These are phyloP conservation scores for Cuniculus paca DNA, from an alignment of 2,797 vertebrate species.

Conservation along the genomic window DNA sequence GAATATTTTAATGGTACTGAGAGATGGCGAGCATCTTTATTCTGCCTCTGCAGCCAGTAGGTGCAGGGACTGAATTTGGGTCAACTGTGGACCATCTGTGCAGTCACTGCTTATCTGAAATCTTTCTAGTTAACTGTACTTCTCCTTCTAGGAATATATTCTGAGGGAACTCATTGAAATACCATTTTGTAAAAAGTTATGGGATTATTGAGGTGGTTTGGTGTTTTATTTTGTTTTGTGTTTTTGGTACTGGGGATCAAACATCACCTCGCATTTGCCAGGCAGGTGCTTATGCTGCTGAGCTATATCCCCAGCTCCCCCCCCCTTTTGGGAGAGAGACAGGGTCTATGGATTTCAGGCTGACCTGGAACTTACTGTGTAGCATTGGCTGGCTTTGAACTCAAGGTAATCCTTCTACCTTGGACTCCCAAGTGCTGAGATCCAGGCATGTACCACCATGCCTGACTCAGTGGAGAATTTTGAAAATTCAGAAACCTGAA, in stretches of 20 bases:
- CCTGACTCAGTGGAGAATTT: not conserved
- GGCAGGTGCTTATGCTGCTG: too few relatives aligned
- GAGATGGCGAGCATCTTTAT: not conserved
- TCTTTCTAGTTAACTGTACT: not conserved
- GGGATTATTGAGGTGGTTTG: not conserved
- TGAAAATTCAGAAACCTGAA: constrained; percentile 34
- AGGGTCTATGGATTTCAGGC: not conserved
- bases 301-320: too few relatives aligned
- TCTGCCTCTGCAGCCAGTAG: not conserved
- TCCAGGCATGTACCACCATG: not conserved
- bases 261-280: too few relatives aligned
- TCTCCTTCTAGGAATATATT: not conserved
- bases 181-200: not conserved
- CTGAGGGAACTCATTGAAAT: not conserved
- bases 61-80: not conserved
- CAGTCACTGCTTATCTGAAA: not conserved
- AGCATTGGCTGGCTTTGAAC: not conserved
- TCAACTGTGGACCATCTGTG: not conserved
- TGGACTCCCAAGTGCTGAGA: not conserved
- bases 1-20: not conserved
- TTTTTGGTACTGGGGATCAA: too few relatives aligned
- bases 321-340: too few relatives aligned
- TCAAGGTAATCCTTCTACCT: not conserved
- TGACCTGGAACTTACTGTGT: not conserved
- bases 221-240: too few relatives aligned